Evolutionary conservation across 2,888 invertebrate species (phyloP), one percentile per base, ranked within the genome.

Genomic region (Anaspis maculata): DNA sequence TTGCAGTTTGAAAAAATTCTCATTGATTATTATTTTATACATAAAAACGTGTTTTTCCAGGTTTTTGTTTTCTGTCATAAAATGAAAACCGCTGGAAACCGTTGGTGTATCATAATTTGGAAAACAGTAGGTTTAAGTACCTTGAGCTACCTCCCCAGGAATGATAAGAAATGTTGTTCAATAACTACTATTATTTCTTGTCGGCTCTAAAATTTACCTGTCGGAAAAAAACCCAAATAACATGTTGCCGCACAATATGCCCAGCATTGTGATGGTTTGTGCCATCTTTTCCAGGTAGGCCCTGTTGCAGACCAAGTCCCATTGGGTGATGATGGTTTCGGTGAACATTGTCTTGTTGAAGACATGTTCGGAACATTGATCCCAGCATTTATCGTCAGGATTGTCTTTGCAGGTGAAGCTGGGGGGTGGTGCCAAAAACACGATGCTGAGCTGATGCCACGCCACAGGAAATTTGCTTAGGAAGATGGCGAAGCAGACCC

Each of bases 361-460:
- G 27, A 69, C 64, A 48, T 76, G 71, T 35, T 61, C 51, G 0
- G 69, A 63, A 51, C 83, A 83, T 22, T 74, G 71, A 1, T 52
- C 48, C 1, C 66, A 57, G 50, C 81, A 81, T 37, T 63, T 71
- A 26, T 72, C 72, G 32, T 68, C 73, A 10, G 55, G 40, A 30
- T 59, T 63, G 32, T 61, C 49, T 3, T 38, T 40, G 48, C 66
- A 56, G 12, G 68, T 70, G 49, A 71, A 76, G 11, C 71, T 64
- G 32, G 73, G 72, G 0, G 77, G 76, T 0, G 85, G 83, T 3
- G 83, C 81, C 41, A 84, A 70, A 54, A 86, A 85, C 37, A 85
- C 79, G 40, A 84, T 83, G 41, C 77, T 81, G 58, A 85, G 71
- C 52, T 84, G 83, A 56, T 84, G 83, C 83, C 84, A 86, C 0